Conservation (phyloP, 1,140 invertebrate species). For the Drosophila ananassae region DNA sequence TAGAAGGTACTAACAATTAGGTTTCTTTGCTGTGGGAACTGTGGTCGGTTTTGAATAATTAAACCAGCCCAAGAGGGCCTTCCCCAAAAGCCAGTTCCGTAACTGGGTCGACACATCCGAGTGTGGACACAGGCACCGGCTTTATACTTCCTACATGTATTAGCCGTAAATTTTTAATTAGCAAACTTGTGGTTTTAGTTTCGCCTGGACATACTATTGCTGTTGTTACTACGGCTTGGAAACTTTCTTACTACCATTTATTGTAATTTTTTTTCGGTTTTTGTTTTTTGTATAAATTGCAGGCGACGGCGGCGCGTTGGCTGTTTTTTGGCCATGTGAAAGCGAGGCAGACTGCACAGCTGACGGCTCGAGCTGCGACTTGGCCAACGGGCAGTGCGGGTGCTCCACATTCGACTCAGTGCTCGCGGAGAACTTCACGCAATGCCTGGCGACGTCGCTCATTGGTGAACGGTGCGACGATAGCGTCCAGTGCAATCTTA, state of each 20-base stretch:
- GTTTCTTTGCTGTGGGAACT: slow-evolving; percentile 4
- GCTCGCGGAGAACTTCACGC: slow-evolving; percentile 63
- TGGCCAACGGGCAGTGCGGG: slow-evolving; percentile 52
- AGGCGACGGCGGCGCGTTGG: slow-evolving; percentile 63
- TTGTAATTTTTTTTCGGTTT: background rate
- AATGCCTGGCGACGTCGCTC: slow-evolving; percentile 77
- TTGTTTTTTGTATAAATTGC: slow-evolving; percentile 12
- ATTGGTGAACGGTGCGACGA: slow-evolving; percentile 82
- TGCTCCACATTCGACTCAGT: slow-evolving; percentile 69
- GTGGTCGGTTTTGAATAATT: slow-evolving; percentile 20
- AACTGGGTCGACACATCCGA: slow-evolving; percentile 31
- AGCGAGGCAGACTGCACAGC: slow-evolving; percentile 72
- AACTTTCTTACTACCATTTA: background rate
- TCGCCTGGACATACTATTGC: background rate
- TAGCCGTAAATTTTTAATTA: slow-evolving; percentile 28
- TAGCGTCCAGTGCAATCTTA: slow-evolving; percentile 83
- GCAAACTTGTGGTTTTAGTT: background rate
- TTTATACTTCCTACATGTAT: background rate
- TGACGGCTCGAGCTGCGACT: slow-evolving; percentile 64
- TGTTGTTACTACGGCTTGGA: background rate
- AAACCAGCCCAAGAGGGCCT: background rate
- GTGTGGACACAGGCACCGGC: slow-evolving; percentile 9
- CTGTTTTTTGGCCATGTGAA: slow-evolving; percentile 80
- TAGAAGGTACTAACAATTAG: background rate
- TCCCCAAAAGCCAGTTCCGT: slow-evolving; percentile 1